Conservation (phyloP, 2,113 vertebrate species). For the Collichthys lucidus region DNA sequence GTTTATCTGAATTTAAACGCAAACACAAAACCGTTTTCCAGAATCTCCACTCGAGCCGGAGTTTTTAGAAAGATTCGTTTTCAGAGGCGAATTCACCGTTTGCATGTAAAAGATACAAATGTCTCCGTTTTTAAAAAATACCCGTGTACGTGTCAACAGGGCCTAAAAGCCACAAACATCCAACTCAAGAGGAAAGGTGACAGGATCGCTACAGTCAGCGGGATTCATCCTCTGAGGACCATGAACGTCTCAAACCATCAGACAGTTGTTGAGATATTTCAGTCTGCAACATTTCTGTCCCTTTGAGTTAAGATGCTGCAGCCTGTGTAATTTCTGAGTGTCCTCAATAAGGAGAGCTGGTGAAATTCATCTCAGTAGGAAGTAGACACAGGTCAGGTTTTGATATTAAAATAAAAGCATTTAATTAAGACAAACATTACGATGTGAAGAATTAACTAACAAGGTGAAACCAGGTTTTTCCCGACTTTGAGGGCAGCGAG, state of each 20-base stretch:
- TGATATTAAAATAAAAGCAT: background rate
- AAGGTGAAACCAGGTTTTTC: slow-evolving; percentile 3
- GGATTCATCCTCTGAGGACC: background rate
- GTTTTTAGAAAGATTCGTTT: too few relatives aligned
- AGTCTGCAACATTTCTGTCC: background rate
- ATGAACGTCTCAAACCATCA: background rate
- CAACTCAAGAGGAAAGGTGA: background rate
- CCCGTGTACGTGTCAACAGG: too few relatives aligned
- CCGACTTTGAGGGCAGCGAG: background rate
- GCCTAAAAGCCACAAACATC: background rate
- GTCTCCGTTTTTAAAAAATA: too few relatives aligned
- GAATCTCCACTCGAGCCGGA: too few relatives aligned
- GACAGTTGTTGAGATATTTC: background rate
- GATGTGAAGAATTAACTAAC: background rate
- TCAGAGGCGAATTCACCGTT: too few relatives aligned
- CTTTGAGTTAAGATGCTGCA: too few relatives aligned
- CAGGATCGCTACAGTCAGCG: background rate
- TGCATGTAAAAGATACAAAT: too few relatives aligned
- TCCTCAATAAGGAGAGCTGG: background rate
- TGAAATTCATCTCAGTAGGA: background rate
- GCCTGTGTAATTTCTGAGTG: too few relatives aligned
- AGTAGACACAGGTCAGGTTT: background rate
- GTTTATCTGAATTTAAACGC: too few relatives aligned
- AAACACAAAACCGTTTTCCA: too few relatives aligned
- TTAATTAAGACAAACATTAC: slow-evolving; percentile 15